phyloP scores from a whole-genome alignment of 1,140 invertebrate species.

The Psix sp. region DNA sequence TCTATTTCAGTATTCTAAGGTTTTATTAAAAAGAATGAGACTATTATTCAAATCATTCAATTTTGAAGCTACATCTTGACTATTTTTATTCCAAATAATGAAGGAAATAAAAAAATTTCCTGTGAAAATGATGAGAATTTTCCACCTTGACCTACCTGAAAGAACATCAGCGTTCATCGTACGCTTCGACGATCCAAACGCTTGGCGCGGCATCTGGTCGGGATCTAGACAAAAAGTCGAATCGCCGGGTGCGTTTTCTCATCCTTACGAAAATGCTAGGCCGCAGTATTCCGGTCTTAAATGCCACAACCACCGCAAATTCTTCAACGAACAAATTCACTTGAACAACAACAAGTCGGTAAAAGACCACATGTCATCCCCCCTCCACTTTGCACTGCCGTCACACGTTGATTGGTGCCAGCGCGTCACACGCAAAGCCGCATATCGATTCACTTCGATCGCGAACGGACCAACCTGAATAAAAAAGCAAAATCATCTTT shows the following conservation, averaged over 20 bases:
- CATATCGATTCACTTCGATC: slow-evolving; percentile 47
- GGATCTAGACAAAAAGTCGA: slow-evolving; percentile 34
- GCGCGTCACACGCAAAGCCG: slow-evolving; percentile 30
- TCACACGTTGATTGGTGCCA: slow-evolving; percentile 31
- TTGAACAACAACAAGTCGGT: slow-evolving; percentile 11
- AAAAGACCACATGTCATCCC: slow-evolving; percentile 17
- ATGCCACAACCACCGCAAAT: slow-evolving; percentile 12
- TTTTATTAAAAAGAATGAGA: no score
- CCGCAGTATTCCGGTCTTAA: background rate
- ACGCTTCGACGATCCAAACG: slow-evolving; percentile 38
- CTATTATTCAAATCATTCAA: no score
- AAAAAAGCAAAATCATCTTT: slow-evolving; percentile 13
- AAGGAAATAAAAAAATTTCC: no score
- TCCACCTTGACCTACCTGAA: slow-evolving; percentile 18
- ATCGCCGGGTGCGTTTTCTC: slow-evolving; percentile 31
- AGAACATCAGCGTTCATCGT: slow-evolving; percentile 29
- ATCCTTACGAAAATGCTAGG: slow-evolving; percentile 15
- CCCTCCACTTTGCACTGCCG: slow-evolving; percentile 21
- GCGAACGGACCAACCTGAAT: slow-evolving; percentile 20
- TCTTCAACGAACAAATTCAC: slow-evolving; percentile 10
- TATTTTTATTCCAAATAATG: no score
- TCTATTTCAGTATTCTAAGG: no score
- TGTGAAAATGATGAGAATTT: no score
- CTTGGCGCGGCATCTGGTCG: slow-evolving; percentile 43
- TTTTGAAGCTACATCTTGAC: no score